phyloP scores from a whole-genome alignment of 2,888 invertebrate species.

The Dione juno region DNA sequence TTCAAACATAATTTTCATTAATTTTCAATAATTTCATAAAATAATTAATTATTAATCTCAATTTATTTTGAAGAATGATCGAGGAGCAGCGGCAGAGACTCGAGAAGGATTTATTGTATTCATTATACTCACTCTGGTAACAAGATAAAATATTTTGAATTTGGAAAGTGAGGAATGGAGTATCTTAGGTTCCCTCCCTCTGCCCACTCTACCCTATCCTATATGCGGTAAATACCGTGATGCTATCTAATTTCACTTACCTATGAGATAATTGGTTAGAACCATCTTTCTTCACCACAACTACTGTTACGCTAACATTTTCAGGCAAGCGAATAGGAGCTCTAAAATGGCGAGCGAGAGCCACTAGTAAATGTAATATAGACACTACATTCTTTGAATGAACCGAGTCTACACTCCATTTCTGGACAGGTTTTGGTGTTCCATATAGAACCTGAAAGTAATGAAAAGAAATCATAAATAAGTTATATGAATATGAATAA shows the following conservation, averaged over 20 bases:
- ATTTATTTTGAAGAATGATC: too few species aligned
- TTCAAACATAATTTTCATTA: too few species aligned
- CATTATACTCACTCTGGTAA: too few species aligned
- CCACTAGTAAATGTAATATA: conserved; percentile 96
- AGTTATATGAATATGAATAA: neutral
- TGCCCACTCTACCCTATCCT: too few species aligned
- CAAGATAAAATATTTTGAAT: too few species aligned
- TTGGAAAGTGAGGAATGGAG: too few species aligned
- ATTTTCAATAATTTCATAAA: too few species aligned
- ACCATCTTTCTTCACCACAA: conserved; percentile 93
- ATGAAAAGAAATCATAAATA: neutral
- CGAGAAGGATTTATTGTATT: too few species aligned
- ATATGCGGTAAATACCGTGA: too few species aligned
- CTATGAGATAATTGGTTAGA: conserved; percentile 86
- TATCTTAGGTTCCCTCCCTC: too few species aligned
- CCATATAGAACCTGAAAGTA: conserved; percentile 85
- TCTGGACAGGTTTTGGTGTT: conserved; percentile 89
- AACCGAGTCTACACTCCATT: conserved; percentile 98
- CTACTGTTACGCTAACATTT: conserved; percentile 95
- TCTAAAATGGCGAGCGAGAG: conserved; percentile 95
- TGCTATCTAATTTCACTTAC: conserved; percentile 57
- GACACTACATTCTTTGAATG: conserved; percentile 98
- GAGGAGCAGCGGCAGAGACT: too few species aligned
- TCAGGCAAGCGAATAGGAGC: conserved; percentile 98
- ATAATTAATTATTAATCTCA: too few species aligned